A percentile compares a stretch with the other conserved stretches of the same genome.
Evolutionary conservation across 2,888 invertebrate species (phyloP).

Genomic region (Ochropleura plecta): DNA sequence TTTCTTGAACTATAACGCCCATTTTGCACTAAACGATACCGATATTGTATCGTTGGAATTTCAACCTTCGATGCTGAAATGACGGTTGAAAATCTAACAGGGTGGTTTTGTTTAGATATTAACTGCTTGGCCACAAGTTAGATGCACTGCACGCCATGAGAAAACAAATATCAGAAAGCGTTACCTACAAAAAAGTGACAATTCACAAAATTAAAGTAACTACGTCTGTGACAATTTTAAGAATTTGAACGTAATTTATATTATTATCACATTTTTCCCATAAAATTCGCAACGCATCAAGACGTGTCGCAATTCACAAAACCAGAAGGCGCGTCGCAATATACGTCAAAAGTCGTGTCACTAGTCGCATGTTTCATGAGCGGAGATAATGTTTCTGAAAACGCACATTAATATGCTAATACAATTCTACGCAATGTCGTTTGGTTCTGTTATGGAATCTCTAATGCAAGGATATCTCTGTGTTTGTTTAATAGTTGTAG

Average conservation of each 20-base stretch:
- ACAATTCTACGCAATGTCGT: neutral
- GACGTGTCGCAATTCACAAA: neutral
- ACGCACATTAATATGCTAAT: constrained; percentile 16
- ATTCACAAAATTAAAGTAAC: no score
- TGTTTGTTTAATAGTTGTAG: neutral
- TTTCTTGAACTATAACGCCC: neutral
- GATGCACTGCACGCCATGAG: no score
- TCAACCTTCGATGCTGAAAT: neutral
- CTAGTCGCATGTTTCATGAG: neutral
- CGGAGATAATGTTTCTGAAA: neutral
- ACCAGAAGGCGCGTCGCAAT: neutral
- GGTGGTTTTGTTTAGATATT: no score
- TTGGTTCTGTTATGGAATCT: constrained; percentile 1
- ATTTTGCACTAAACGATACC: neutral
- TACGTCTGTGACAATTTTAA: no score
- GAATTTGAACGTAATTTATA: no score
- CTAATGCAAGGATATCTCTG: neutral
- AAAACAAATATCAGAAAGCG: no score
- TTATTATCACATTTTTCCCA: no score
- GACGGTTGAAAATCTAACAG: neutral
- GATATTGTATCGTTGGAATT: neutral
- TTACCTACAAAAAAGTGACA: no score
- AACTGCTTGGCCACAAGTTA: no score
- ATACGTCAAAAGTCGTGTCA: neutral
- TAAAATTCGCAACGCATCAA: neutral